Evolutionary conservation across 2,888 invertebrate genomes (phyloP).

Genomic region (Stratiomys singularior): DNA sequence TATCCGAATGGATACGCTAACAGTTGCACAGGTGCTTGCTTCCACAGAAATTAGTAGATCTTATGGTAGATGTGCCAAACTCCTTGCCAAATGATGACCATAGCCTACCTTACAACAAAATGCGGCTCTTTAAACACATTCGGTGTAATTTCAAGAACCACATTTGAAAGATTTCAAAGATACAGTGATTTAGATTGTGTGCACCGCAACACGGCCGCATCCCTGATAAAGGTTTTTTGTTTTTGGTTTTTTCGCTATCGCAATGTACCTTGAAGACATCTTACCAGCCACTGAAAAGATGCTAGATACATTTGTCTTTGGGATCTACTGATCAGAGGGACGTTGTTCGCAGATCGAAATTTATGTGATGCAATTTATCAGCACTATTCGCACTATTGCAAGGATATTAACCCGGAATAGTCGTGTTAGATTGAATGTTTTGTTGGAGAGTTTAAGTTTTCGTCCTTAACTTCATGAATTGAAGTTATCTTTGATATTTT

Average conservation of each 20-base stretch:
- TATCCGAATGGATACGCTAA: neutral
- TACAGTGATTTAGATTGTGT: neutral
- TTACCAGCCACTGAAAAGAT: slow-evolving; percentile 25
- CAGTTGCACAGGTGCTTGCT: slow-evolving; percentile 15
- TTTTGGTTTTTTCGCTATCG: slow-evolving; percentile 30
- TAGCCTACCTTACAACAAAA: slow-evolving; percentile 12
- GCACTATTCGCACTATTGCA: neutral
- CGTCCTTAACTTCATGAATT: too few species aligned
- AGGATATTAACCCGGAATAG: slow-evolving; percentile 8
- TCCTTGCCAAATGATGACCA: neutral
- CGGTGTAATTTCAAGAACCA: slow-evolving; percentile 36
- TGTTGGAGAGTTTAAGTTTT: too few species aligned
- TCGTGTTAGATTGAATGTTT: too few species aligned
- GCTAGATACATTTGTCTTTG: slow-evolving; percentile 16
- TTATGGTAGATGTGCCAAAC: slow-evolving; percentile 6
- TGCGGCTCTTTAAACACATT: slow-evolving; percentile 25
- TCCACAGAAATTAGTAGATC: slow-evolving; percentile 14
- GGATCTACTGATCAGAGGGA: slow-evolving; percentile 21
- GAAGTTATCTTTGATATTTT: too few species aligned
- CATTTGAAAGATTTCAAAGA: slow-evolving; percentile 30
- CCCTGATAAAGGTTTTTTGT: slow-evolving; percentile 31
- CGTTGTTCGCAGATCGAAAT: slow-evolving; percentile 21
- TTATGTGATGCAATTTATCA: slow-evolving; percentile 45
- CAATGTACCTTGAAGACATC: neutral
- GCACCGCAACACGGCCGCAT: slow-evolving; percentile 24